A percentile compares a stretch with the other conserved stretches of the same genome.
Conservation (phyloP, 2,113 vertebrate species). For the Bettongia penicillata region DNA sequence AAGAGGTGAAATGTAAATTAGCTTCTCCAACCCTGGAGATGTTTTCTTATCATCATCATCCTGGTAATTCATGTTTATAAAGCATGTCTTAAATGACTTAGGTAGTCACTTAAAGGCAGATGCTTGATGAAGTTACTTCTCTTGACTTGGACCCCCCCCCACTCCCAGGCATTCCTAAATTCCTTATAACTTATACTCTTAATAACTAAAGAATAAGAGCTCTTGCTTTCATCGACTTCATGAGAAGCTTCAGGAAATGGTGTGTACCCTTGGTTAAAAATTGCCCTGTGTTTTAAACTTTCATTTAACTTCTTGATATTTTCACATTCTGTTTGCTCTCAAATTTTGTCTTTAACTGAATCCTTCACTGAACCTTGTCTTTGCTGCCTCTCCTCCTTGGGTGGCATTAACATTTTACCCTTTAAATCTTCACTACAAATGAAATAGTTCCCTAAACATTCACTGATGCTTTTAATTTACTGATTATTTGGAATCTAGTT, state of each 20-base stretch:
- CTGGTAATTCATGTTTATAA: neutral
- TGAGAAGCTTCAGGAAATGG: neutral
- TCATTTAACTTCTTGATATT: neutral
- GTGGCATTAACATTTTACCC: neutral
- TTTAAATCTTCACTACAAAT: neutral
- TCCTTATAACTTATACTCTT: neutral
- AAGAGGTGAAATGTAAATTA: neutral
- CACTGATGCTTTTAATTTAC: neutral
- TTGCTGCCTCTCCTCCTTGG: neutral
- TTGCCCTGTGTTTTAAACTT: neutral
- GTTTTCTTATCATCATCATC: neutral
- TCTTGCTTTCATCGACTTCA: neutral
- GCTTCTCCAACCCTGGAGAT: neutral
- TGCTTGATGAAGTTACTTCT: neutral
- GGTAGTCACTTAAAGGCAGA: too few species aligned
- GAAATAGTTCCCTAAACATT: neutral
- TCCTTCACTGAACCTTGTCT: neutral
- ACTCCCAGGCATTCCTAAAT: accelerated
- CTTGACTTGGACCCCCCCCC: neutral
- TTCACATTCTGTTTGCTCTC: neutral
- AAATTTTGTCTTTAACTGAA: neutral
- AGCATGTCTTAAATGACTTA: too few species aligned
- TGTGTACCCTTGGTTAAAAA: neutral
- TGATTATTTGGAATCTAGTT: neutral
- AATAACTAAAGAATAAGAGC: neutral